phyloP scores from a whole-genome alignment of 2,797 vertebrate species.

The Hephaestus fuliginosus region DNA sequence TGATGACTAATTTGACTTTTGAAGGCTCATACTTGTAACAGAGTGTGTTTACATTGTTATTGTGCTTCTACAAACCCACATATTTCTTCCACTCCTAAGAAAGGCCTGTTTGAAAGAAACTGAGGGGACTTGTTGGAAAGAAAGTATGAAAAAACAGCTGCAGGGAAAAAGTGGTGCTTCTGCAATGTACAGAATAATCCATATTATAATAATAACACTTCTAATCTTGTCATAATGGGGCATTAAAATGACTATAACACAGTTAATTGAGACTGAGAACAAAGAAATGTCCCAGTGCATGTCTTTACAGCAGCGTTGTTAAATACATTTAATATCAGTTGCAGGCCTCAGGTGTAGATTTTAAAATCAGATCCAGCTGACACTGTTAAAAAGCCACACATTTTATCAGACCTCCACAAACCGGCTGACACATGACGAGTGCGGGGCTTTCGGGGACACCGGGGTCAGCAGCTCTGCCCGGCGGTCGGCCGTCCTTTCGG shows the following conservation, averaged over 20 bases:
- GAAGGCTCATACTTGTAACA: background rate
- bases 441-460: constrained; percentile 21
- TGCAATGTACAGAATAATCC: background rate
- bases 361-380: background rate
- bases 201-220: background rate
- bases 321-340: constrained; percentile 6
- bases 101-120: no score
- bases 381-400: background rate
- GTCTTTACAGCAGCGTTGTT: background rate
- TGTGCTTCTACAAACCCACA: background rate
- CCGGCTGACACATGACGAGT: constrained; percentile 21
- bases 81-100: no score
- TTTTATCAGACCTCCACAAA: constrained; percentile 36
- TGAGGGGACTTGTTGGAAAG: no score
- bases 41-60: background rate
- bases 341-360: constrained; percentile 6
- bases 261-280: background rate
- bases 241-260: background rate
- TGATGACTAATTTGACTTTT: background rate
- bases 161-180: background rate
- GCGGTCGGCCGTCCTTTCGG: background rate
- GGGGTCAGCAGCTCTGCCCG: constrained; percentile 17
- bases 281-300: background rate
- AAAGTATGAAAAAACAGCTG: background rate
- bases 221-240: background rate